A percentile compares a stretch with the other conserved stretches of the same genome.
Evolutionary conservation across 2,888 invertebrate species (phyloP).

Genomic region (Therioaphis trifolii): DNA sequence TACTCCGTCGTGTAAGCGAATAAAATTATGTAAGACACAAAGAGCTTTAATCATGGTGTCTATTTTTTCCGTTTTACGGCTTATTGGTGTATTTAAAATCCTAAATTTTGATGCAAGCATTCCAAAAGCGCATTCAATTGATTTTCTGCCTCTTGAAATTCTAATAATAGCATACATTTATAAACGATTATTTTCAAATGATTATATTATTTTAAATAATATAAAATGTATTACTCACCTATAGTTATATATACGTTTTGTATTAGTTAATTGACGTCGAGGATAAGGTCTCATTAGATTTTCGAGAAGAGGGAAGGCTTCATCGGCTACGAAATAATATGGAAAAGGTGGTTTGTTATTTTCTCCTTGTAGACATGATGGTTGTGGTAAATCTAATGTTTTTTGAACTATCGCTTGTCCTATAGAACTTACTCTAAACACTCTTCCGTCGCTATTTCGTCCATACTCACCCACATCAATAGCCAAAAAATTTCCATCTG

Average conservation of each 20-base stretch:
- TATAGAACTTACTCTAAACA: neutral
- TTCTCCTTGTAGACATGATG: constrained; percentile 9
- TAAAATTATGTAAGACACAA: constrained; percentile 1
- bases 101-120: constrained; percentile 3
- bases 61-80: neutral
- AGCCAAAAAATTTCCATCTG: constrained; percentile 18
- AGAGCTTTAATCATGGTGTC: neutral
- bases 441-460: constrained; percentile 24
- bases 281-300: constrained; percentile 34
- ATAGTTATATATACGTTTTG: constrained; percentile 19
- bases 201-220: too few relatives aligned
- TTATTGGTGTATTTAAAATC: neutral
- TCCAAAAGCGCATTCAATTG: constrained; percentile 15
- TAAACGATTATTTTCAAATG: too few relatives aligned
- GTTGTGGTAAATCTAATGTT: neutral
- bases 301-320: constrained; percentile 16
- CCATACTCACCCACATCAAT: constrained; percentile 22
- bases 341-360: constrained; percentile 25
- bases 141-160: constrained; percentile 33
- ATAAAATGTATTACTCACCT: too few relatives aligned
- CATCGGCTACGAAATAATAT: constrained; percentile 27
- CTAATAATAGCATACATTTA: too few relatives aligned
- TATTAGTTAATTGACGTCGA: constrained; percentile 27
- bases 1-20: neutral
- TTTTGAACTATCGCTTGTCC: constrained; percentile 10